These are phyloP conservation scores for Scaptomyza graminum DNA, from an alignment of 1,140 invertebrate genomes.

Conservation along the genomic window DNA sequence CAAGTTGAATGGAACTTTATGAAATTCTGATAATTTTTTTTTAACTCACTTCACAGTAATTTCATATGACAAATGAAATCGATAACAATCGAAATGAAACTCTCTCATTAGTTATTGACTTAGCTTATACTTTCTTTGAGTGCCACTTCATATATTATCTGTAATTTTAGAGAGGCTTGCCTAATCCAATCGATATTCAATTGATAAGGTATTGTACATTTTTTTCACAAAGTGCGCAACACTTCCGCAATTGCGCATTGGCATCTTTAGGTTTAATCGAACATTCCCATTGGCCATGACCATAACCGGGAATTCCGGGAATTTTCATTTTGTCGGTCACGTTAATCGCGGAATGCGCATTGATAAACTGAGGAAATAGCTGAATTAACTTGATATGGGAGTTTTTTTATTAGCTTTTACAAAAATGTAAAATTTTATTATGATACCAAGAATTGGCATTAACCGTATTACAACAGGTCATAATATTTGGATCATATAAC, in stretches of 20 bases:
- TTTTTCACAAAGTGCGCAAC: slow-evolving; percentile 5
- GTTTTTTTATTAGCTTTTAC: not conserved
- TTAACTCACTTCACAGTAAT: not conserved
- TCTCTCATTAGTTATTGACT: not conserved
- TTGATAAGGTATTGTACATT: slow-evolving; percentile 9
- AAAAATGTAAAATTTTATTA: not conserved
- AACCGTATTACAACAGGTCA: slow-evolving; percentile 9
- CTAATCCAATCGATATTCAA: slow-evolving; percentile 24
- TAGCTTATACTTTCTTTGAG: too few species aligned
- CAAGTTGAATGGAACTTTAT: not conserved
- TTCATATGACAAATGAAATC: not conserved
- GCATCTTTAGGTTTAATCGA: slow-evolving; percentile 24
- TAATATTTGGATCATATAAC: slow-evolving; percentile 22
- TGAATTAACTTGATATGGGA: slow-evolving; percentile 12
- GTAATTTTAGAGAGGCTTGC: slow-evolving; percentile 1
- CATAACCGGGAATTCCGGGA: slow-evolving; percentile 51
- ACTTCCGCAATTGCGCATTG: slow-evolving; percentile 55
- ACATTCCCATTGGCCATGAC: slow-evolving; percentile 55
- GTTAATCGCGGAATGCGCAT: slow-evolving; percentile 3
- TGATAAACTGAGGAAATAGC: slow-evolving; percentile 40
- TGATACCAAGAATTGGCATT: slow-evolving; percentile 18
- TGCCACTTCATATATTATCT: slow-evolving; percentile 1
- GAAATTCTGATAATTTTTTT: not conserved
- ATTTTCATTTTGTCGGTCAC: slow-evolving; percentile 20
- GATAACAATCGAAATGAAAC: not conserved